Conservation (phyloP, 2,888 invertebrate species). For the Chouioia cunea region DNA sequence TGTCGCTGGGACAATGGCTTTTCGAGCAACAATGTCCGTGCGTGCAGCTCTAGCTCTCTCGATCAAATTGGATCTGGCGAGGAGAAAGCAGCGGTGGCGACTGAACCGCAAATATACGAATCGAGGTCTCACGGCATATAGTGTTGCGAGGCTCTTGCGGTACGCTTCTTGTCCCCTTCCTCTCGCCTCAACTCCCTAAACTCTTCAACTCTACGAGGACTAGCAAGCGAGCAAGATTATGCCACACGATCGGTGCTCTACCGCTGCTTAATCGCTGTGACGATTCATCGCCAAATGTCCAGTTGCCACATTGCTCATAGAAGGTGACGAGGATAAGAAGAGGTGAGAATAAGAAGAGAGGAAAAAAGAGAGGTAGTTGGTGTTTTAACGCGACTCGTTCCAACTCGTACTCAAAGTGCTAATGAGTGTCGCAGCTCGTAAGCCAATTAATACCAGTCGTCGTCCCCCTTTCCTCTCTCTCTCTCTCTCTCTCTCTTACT, state of each 20-base stretch:
- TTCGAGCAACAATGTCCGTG: slow-evolving; percentile 65
- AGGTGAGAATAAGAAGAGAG: neutral
- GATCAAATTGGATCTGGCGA: slow-evolving; percentile 64
- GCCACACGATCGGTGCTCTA: too few species aligned
- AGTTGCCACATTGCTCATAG: neutral
- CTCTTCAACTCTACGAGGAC: too few species aligned
- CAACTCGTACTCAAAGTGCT: slow-evolving; percentile 61
- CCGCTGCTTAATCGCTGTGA: neutral
- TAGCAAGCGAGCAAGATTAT: too few species aligned
- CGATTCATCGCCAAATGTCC: neutral
- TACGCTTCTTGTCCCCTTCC: too few species aligned
- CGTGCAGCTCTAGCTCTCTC: slow-evolving; percentile 52
- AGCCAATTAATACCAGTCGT: slow-evolving; percentile 67
- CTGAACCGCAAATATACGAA: slow-evolving; percentile 55
- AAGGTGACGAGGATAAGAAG: neutral
- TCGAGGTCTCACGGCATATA: slow-evolving; percentile 44
- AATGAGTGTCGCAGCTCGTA: slow-evolving; percentile 69
- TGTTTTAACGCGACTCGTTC: slow-evolving; percentile 22
- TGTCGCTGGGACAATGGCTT: slow-evolving; percentile 62
- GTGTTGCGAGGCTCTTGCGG: slow-evolving; percentile 28
- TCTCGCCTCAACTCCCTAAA: too few species aligned
- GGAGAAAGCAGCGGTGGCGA: slow-evolving; percentile 53
- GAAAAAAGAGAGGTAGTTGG: neutral
- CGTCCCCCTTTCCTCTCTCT: slow-evolving; percentile 6
- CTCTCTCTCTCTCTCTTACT: neutral